A percentile compares a stretch with the other conserved stretches of the same genome.
Conservation (phyloP, 2,797 vertebrate species). For the Rallus crepitans region DNA sequence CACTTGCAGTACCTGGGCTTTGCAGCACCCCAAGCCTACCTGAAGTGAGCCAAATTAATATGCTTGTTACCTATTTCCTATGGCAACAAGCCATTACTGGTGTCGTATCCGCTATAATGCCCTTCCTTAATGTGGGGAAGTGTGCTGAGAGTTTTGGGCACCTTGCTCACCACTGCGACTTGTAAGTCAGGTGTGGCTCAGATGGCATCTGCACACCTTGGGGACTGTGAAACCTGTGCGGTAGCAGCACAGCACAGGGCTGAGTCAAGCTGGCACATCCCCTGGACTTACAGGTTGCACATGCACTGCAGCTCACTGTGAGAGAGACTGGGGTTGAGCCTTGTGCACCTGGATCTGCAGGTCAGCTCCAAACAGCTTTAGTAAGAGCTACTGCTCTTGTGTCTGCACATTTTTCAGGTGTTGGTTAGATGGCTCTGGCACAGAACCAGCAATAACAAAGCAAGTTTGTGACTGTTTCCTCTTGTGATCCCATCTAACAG, state of each 20-base stretch:
- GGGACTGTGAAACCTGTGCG: not conserved
- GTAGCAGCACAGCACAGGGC: fast-evolving
- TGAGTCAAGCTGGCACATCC: not conserved
- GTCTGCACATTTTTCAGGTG: not conserved
- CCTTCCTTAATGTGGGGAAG: not conserved
- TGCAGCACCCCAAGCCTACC: not conserved
- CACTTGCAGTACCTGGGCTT: not conserved
- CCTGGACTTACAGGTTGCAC: not conserved
- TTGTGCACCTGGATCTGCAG: not conserved
- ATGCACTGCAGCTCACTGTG: not conserved
- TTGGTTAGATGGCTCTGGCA: not conserved
- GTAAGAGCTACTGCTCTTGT: not conserved
- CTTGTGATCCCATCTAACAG: not conserved
- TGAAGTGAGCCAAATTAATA: fast-evolving
- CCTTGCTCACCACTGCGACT: not conserved
- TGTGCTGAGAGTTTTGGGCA: not conserved
- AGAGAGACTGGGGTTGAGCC: not conserved
- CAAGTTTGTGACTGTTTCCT: not conserved
- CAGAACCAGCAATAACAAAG: not conserved
- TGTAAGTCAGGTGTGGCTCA: not conserved
- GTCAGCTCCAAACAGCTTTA: not conserved
- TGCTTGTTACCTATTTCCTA: not conserved
- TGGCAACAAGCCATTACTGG: not conserved
- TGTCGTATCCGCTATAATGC: no score
- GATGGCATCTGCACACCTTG: not conserved